Conservation (phyloP, 2,797 vertebrate genomes). For the Rhinophrynus dorsalis region DNA sequence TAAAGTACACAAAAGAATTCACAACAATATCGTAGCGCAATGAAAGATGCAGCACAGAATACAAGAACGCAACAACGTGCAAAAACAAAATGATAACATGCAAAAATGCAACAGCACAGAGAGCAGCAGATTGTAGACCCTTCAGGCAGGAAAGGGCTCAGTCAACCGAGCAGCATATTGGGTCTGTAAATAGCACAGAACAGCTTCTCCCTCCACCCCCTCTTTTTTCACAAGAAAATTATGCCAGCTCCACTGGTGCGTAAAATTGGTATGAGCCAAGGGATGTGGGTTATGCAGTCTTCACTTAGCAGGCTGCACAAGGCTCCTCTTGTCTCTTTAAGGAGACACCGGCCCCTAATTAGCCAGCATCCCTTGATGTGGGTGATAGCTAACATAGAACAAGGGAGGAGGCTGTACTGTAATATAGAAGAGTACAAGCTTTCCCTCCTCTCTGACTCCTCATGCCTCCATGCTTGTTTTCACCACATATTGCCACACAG, state of each 20-base stretch:
- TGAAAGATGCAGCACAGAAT: no score
- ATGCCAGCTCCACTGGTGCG: slow-evolving; percentile 67
- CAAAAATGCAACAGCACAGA: no score
- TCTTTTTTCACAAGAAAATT: slow-evolving; percentile 60
- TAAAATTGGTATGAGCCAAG: slow-evolving; percentile 68
- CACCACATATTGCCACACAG: slow-evolving; percentile 56
- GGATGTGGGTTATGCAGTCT: slow-evolving; percentile 56
- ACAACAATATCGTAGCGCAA: no score
- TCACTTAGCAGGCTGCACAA: slow-evolving; percentile 63
- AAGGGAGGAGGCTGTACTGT: slow-evolving; percentile 38
- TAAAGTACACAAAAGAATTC: no score
- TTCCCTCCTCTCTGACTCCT: slow-evolving; percentile 1
- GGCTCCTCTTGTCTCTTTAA: slow-evolving; percentile 67
- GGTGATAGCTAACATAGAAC: slow-evolving; percentile 39
- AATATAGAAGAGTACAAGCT: slow-evolving; percentile 39
- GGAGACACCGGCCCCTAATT: slow-evolving; percentile 67
- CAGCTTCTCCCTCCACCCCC: slow-evolving; percentile 45
- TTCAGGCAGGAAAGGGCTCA: slow-evolving; percentile 19
- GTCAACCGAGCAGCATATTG: slow-evolving; percentile 35
- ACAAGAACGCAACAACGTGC: no score
- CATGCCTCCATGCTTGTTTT: slow-evolving; percentile 50
- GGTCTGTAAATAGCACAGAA: slow-evolving; percentile 46
- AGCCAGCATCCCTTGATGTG: slow-evolving; percentile 58
- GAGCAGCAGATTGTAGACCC: neutral
- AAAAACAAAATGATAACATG: no score